These are phyloP conservation scores for Tangara arthus DNA, from an alignment of 2,797 vertebrate species.

Conservation along the genomic window DNA sequence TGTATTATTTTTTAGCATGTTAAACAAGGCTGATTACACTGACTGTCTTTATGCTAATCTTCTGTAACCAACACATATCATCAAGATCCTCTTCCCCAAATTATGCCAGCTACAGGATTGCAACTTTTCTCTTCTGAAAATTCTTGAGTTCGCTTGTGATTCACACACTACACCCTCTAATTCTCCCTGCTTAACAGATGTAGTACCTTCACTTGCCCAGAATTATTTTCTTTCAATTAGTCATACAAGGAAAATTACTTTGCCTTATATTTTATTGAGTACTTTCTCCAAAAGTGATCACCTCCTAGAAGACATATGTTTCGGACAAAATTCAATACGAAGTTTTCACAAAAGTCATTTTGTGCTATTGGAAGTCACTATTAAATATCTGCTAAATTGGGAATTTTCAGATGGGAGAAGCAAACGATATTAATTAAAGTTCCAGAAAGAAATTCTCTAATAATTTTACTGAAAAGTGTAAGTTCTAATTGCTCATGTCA, in stretches of 20 bases:
- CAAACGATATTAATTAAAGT: neutral
- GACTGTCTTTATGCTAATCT: constrained; percentile 16
- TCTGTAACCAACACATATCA: neutral
- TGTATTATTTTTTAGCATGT: neutral
- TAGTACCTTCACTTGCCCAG: neutral
- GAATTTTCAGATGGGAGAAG: neutral
- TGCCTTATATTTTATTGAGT: neutral
- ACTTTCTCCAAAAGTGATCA: neutral
- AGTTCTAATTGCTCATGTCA: neutral
- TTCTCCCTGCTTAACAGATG: neutral
- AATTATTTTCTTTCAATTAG: neutral
- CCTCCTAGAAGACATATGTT: neutral
- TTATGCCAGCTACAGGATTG: neutral
- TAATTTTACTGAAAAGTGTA: neutral
- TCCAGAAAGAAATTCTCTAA: neutral
- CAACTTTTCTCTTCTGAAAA: neutral
- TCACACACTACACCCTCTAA: neutral
- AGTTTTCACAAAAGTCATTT: neutral
- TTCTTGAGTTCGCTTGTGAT: neutral
- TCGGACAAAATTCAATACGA: neutral
- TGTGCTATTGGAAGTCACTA: neutral
- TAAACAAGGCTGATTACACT: neutral
- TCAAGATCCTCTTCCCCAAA: neutral
- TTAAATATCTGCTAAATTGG: neutral
- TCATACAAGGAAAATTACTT: neutral